Base-by-base conservation (phyloP, 2,113 vertebrate genomes). In the Chionomys nivalis region DNA sequence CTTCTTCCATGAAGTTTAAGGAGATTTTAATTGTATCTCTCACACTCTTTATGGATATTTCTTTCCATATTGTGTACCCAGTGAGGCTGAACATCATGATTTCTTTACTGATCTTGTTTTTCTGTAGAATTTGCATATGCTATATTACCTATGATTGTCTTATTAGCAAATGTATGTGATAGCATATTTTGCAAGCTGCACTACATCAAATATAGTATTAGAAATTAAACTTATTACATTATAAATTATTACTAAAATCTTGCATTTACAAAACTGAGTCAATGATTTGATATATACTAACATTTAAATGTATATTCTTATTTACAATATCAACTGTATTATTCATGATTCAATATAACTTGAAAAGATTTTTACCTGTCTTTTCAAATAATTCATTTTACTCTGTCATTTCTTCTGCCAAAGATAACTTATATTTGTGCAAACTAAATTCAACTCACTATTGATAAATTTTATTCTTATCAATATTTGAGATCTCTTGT, bases 371-470 rank as follows among this genome's bases (percentile, higher is more conserved):
- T 93, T 0, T 78, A 70, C 73, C 26, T 86, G 10, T 63, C 31
- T 96, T 92, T 91, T 76, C 75, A 91, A 92, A 26, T 77, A 55
- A 89, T 95, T 88, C 9, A 79, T 92, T 92, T 93, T 88, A 95
- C 65, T 91, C 36, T 82, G 26, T 11, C 63, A 23, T 82, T 87
- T 89, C 81, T 91, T 73, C 17, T 72, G n/a, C 24, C 86, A 93
- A 86, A 76, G 11, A 58, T 52, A 16, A 52, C 58, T 12, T 42
- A 78, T 55, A 61, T 85, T 90, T 96, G 9, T 85, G 58, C 58
- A 72, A 65, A 94, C 86, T 90, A 55, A 83, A 33, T 5, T 0
- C 90, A 72, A 73, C 12, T 94, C 72, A 66, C 19, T 58, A 33
- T 61, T 95, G 24, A 63, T 17, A 91, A 96, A 81, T 90, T 4